Conservation (phyloP, 2,113 vertebrate genomes). For the Lepidiolamprologus cunningtoni region DNA sequence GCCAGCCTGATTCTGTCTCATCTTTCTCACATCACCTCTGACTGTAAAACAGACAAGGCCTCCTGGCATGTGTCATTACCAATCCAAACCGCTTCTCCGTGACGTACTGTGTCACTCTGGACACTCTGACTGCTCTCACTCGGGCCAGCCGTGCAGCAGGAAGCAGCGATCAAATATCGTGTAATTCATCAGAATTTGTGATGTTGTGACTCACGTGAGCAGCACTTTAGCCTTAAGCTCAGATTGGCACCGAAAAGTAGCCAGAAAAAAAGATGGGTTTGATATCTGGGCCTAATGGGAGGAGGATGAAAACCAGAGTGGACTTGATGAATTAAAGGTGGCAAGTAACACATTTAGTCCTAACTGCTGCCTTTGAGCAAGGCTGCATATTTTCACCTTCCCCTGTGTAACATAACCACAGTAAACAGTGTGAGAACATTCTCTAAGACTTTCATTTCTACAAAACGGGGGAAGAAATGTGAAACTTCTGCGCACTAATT, state of each 20-base stretch:
- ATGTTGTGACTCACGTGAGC: constrained; percentile 16
- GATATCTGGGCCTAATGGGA: constrained; percentile 27
- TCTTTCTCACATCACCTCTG: constrained; percentile 42
- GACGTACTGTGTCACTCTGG: constrained; percentile 19
- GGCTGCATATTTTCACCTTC: constrained; percentile 17
- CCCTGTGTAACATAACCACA: background rate
- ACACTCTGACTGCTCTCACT: constrained; percentile 19
- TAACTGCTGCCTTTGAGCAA: constrained; percentile 47
- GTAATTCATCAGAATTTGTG: background rate
- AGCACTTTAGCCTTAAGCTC: constrained; percentile 19
- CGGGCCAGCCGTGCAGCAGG: background rate
- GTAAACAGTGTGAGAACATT: background rate
- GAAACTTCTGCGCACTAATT: background rate
- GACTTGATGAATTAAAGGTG: constrained; percentile 33
- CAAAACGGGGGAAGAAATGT: background rate
- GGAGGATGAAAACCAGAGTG: constrained; percentile 32
- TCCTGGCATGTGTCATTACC: constrained; percentile 43
- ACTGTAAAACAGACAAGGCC: constrained; percentile 41
- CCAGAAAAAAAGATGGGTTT: constrained; percentile 23
- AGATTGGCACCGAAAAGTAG: constrained; percentile 14
- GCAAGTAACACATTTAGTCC: constrained; percentile 39
- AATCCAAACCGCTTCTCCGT: background rate
- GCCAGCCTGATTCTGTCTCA: constrained; percentile 45
- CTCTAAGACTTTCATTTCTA: background rate
- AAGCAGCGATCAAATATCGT: background rate